These are phyloP conservation scores for Eudasyphora cyanicolor DNA, from an alignment of 2,888 invertebrate genomes.

Conservation along the genomic window DNA sequence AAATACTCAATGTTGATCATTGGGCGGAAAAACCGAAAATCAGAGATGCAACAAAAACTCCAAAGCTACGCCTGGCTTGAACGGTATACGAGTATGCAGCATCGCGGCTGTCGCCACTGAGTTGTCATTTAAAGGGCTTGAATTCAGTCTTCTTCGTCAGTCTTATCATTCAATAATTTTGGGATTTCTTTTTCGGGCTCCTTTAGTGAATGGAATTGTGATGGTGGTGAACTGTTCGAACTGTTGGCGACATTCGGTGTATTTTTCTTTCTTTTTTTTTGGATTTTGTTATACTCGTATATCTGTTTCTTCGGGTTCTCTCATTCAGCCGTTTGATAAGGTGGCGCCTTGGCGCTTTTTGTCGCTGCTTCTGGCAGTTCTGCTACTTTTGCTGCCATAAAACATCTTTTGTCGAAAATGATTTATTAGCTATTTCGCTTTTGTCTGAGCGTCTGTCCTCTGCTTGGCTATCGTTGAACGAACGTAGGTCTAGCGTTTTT, in stretches of 20 bases:
- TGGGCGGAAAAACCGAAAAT: no score
- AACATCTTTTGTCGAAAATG: constrained; percentile 59
- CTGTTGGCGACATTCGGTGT: constrained; percentile 24
- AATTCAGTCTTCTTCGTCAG: no score
- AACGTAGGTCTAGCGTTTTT: constrained; percentile 47
- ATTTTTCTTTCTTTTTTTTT: constrained; percentile 16
- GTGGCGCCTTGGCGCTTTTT: constrained; percentile 77
- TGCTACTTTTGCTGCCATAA: constrained; percentile 28
- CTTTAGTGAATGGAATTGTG: no score
- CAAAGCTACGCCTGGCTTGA: no score
- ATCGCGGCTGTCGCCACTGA: background rate
- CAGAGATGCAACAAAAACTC: no score
- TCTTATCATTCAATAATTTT: constrained; percentile 38
- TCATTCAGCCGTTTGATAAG: constrained; percentile 72
- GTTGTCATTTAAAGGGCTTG: constrained; percentile 44
- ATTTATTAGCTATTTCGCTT: constrained; percentile 51
- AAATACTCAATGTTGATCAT: background rate
- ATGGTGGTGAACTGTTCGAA: no score
- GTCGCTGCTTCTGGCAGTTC: background rate
- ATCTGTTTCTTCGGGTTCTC: constrained; percentile 37
- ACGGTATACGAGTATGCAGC: no score
- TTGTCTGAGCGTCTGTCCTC: background rate
- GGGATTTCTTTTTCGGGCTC: constrained; percentile 12
- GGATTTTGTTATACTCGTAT: background rate
- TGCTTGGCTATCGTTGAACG: constrained; percentile 24